A percentile compares a stretch with the other conserved stretches of the same genome.
phyloP scores from a whole-genome alignment of 2,888 invertebrate genomes.

The Tridacna crocea region DNA sequence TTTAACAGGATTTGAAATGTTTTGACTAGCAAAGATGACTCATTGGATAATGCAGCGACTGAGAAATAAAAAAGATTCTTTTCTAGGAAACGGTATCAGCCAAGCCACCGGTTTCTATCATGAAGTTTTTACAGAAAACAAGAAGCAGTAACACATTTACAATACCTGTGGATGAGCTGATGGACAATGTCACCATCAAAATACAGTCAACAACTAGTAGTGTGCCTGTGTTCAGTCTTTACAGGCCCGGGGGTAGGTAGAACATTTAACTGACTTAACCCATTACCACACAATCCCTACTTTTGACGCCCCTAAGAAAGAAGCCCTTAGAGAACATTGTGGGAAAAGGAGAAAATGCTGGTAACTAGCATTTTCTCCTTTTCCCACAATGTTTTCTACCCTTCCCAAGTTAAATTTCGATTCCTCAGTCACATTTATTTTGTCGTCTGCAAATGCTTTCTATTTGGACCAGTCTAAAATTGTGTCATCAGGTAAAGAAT shows the following conservation, averaged over 20 bases:
- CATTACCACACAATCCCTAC: too few species aligned
- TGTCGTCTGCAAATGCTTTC: too few species aligned
- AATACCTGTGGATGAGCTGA: constrained; percentile 41
- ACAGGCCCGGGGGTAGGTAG: constrained; percentile 38
- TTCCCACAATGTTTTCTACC: too few species aligned
- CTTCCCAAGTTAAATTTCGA: too few species aligned
- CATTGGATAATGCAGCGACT: too few species aligned
- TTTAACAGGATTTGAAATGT: too few species aligned
- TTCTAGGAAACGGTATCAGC: constrained; percentile 48
- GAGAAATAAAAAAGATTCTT: neutral
- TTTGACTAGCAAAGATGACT: too few species aligned
- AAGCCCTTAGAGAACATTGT: neutral
- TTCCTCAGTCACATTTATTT: too few species aligned
- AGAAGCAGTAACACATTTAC: constrained; percentile 17
- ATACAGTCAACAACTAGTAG: constrained; percentile 29
- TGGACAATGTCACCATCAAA: constrained; percentile 44
- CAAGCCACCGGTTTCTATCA: constrained; percentile 38
- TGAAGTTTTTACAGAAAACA: constrained; percentile 34
- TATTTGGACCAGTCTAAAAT: too few species aligned
- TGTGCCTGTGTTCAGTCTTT: constrained; percentile 19
- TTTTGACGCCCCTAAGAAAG: too few species aligned
- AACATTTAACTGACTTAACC: neutral
- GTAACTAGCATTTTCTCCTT: too few species aligned
- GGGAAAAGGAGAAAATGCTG: neutral
- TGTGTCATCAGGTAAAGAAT: too few species aligned